Evolutionary conservation across 64 coral and sea anemone species (phyloP), one percentile per base, ranked within the genome.

Genomic region (Actinia equina): DNA sequence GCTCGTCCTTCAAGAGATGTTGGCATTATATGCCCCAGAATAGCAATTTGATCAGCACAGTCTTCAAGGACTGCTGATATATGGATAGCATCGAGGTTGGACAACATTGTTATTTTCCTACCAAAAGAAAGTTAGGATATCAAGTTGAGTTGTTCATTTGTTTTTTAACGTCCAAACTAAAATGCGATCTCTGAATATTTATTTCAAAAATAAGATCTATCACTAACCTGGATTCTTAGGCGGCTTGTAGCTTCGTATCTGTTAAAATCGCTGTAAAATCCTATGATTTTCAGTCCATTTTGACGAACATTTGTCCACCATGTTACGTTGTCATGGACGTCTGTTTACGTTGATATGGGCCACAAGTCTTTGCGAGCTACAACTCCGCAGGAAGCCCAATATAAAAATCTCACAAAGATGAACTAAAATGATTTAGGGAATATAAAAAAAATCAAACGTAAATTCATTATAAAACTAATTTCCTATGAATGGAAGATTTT

Each of bases 1-100:
- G 87, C 71, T 17, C 90, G 88, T 61, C 95, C 95, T 45, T 98
- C 92, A 6, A 98, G 61, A 42, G 92, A 86, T 20, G 92, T 71
- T 44, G 93, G 95, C 95, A 98, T 98, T 42, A 98, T 98, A 46
- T 98, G 93, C 14, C 95, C 95, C 63, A 98, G 87, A 58, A 98
- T 94, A 41, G 93, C 93, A 64, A 98, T 52, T 78, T 98, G 95
- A 67, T 98, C 95, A 51, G 93, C 90, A 77, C 93, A 98, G 82
- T 98, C 95, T 57, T 98, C 95, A 12, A 98, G 84, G 46, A 98
- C 93, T 16, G 95, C 89, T 49, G 90, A 90, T 20, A 98, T 89
- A 84, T 98, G 93, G 23, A 98, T 53, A 64, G 95, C 87, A 92
- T 98, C 95, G 52, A 94, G 58, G 87, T 86, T 98, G 55, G 93